Base-by-base conservation (phyloP, 2,888 invertebrate species). In the Acronicta leporina region DNA sequence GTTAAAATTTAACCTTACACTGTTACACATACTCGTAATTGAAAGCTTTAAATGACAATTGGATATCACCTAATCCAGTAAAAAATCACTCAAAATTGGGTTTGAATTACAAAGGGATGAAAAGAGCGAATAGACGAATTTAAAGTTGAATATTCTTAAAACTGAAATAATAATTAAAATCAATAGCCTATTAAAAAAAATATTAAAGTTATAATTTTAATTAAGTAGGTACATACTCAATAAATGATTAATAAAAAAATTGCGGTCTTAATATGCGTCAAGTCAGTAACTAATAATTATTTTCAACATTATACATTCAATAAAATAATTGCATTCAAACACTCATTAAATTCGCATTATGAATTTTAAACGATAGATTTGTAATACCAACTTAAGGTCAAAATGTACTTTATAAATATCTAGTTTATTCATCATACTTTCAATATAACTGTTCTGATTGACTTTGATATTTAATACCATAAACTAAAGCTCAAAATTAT, bases 281-380 rank as follows among this genome's bases (percentile, higher is more conserved):
- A 33, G n/a, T 49, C 30, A 0, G 40, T 25, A 27, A 7, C 33
- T 30, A 1, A n/a, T 42, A 50, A 43, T 58, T 43, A 43, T 47
- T 15, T 15, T 68, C 13, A 43, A 43, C 16, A 41, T 45, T 35
- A 52, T 63, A 41, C 7, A 42, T 43, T 13, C 48, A 62, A 64
- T 58, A 53, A 66, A 58, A 65, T 66, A 66, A 68, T 63, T 60
- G 52, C 59, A 63, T 44, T 44, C 35, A 61, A 62, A 54, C 48
- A 61, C 51, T 56, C 15, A 8, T 56, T 52, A 50, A 44, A 27
- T 30, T 55, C 44, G 13, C 25, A 30, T 55, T 49, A 69, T 58
- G 44, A 57, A 62, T 67, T 64, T 71, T 54, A 71, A 72, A 79
- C 67, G 63, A 61, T 51, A 63, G 46, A 16, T 59, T 50, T 30